Evolutionary conservation across 2,888 invertebrate species (phyloP).

Genomic region (Unio delphinus): DNA sequence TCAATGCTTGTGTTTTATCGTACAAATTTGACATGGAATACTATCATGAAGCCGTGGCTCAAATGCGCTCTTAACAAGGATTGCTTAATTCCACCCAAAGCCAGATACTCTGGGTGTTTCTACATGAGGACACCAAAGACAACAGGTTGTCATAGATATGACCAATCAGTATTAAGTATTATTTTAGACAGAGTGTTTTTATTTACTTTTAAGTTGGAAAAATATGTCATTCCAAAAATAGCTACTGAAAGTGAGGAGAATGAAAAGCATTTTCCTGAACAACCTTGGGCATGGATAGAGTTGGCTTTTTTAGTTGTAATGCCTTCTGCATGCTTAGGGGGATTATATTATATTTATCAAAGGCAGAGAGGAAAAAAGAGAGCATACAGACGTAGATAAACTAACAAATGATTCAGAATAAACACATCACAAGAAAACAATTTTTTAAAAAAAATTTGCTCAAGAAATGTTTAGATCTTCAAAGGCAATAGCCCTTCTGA

Average conservation of each 20-base stretch:
- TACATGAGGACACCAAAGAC: constrained; percentile 51
- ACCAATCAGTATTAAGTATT: constrained; percentile 57
- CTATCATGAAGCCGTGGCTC: constrained; percentile 60
- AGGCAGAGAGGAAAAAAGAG: constrained; percentile 10
- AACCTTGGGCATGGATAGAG: constrained; percentile 56
- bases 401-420: background rate
- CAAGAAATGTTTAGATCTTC: no score
- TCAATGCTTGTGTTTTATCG: constrained; percentile 53
- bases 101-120: constrained; percentile 49
- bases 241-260: constrained; percentile 31
- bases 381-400: constrained; percentile 22
- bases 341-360: constrained; percentile 21
- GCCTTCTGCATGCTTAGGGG: constrained; percentile 29
- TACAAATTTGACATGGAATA: constrained; percentile 47
- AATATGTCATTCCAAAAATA: constrained; percentile 42
- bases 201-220: constrained; percentile 40
- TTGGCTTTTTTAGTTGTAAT: constrained; percentile 34
- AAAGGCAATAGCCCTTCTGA: no score
- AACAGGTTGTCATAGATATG: constrained; percentile 61
- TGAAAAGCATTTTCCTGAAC: constrained; percentile 49
- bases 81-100: constrained; percentile 50
- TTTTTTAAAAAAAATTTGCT: background rate
- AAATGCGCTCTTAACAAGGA: constrained; percentile 53
- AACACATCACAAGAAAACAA: background rate
- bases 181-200: constrained; percentile 51